Evolutionary conservation across 2,888 invertebrate species (phyloP).

Genomic region (Xanthia icteritia): DNA sequence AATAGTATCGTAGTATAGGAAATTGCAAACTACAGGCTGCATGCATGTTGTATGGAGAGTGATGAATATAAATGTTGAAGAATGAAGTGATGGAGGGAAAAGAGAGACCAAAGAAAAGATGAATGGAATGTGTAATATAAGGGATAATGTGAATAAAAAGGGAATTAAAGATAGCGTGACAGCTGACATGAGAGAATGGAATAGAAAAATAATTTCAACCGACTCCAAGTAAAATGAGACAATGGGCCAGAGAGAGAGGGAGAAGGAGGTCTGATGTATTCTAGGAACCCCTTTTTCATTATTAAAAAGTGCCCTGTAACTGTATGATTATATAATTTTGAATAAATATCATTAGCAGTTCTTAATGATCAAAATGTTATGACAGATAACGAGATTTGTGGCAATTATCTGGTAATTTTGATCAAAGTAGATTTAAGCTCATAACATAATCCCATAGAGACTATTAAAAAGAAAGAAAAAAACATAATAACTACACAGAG

Average conservation of each 20-base stretch:
- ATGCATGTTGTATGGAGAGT: no score
- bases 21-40: neutral
- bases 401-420: neutral
- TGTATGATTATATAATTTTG: neutral
- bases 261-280: no score
- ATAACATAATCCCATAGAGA: neutral
- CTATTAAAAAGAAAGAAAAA: slow-evolving; percentile 1
- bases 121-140: neutral
- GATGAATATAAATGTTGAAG: neutral
- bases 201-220: neutral
- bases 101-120: neutral
- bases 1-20: neutral
- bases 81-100: neutral
- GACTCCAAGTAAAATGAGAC: no score
- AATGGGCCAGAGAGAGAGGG: no score
- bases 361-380: no score
- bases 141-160: neutral
- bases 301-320: neutral
- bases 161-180: neutral
- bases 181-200: neutral
- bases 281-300: neutral
- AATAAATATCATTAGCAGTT: neutral
- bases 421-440: neutral
- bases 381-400: neutral
- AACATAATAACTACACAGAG: neutral